A percentile compares a stretch with the other conserved stretches of the same genome.
phyloP scores from a whole-genome alignment of 2,113 vertebrate genomes.

The Menura novaehollandiae region DNA sequence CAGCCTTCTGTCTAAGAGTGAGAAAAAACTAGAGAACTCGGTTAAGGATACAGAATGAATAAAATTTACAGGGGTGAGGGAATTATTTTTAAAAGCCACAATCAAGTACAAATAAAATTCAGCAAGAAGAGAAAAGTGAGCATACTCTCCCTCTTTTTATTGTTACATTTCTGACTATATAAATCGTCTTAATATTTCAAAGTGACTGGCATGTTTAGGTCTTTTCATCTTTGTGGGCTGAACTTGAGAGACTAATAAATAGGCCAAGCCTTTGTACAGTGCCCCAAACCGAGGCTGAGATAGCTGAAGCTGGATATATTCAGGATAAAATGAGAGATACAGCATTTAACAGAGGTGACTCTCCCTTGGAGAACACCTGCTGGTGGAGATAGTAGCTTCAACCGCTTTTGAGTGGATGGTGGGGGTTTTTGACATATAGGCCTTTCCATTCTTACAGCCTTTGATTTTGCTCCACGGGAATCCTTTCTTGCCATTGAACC shows the following conservation, averaged over 20 bases:
- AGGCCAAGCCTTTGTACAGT: neutral
- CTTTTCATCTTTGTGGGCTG: neutral
- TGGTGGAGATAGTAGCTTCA: neutral
- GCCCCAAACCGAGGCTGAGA: neutral
- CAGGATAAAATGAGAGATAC: neutral
- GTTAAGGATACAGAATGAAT: neutral
- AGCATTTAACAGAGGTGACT: neutral
- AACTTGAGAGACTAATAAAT: neutral
- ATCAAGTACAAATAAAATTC: neutral
- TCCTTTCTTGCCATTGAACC: neutral
- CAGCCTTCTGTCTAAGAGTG: neutral
- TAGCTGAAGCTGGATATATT: neutral
- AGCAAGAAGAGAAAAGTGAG: neutral
- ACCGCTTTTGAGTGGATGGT: neutral
- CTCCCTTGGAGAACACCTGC: neutral
- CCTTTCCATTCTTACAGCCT: neutral
- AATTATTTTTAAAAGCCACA: constrained; percentile 34
- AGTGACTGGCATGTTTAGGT: neutral
- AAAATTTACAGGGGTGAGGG: neutral
- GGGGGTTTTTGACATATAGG: neutral
- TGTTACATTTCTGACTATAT: neutral
- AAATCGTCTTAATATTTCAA: constrained; percentile 5
- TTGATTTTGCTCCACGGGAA: constrained; percentile 5
- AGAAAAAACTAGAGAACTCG: neutral
- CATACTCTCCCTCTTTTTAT: neutral